phyloP scores from a whole-genome alignment of 2,797 vertebrate species.

The Darevskia mixta region DNA sequence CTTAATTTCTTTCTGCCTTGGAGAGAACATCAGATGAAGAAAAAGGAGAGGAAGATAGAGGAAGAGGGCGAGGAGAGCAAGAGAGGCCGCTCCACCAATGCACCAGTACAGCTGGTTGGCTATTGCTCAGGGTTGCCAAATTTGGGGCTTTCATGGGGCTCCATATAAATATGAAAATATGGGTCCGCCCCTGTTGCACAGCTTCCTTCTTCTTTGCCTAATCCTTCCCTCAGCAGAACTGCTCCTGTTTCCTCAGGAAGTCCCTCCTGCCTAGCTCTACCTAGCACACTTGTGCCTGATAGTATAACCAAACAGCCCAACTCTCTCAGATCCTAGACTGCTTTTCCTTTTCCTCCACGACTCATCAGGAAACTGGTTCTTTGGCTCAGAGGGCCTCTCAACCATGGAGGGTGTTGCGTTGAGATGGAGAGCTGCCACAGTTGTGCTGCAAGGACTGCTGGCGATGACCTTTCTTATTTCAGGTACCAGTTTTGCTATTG shows the following conservation, averaged over 20 bases:
- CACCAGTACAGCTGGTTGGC: no score
- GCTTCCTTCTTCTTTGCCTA: background rate
- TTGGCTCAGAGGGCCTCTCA: background rate
- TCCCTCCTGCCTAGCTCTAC: background rate
- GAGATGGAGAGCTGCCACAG: rapidly evolving
- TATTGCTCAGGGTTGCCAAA: no score
- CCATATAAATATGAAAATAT: no score
- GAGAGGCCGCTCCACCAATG: no score
- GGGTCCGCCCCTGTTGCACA: no score
- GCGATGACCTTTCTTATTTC: background rate
- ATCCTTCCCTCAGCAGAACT: no score
- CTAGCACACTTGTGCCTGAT: background rate
- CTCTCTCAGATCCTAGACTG: background rate
- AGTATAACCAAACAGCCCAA: background rate
- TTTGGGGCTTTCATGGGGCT: no score
- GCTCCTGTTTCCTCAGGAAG: background rate
- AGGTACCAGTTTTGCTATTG: background rate
- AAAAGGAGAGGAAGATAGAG: no score
- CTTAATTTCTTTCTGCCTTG: no score
- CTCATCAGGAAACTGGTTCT: no score
- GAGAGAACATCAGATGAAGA: no score
- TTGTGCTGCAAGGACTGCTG: background rate
- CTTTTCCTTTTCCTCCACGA: background rate
- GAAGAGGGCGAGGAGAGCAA: no score
- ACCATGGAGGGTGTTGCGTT: background rate